A percentile compares a stretch with the other conserved stretches of the same genome.
phyloP scores from a whole-genome alignment of 1,140 invertebrate species.

The Drosophila teissieri region DNA sequence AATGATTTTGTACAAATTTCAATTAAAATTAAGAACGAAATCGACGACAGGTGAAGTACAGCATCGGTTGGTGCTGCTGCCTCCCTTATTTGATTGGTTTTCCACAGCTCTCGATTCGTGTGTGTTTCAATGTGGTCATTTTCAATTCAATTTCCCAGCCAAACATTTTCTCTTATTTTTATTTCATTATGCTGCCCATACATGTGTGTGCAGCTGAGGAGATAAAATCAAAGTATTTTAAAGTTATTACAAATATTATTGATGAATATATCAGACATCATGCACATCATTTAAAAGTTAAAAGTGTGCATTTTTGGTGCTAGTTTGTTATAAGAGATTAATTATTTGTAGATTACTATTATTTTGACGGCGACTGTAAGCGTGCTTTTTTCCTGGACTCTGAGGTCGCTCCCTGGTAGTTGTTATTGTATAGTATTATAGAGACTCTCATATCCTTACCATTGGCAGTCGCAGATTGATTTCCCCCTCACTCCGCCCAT shows the following conservation, averaged over 20 bases:
- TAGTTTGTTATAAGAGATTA: too few species aligned
- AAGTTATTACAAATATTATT: too few species aligned
- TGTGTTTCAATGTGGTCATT: constrained; percentile 16
- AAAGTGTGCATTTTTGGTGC: too few species aligned
- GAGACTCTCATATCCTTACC: constrained; percentile 45
- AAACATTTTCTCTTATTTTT: constrained; percentile 64
- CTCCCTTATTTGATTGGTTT: constrained; percentile 76
- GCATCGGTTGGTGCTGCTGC: constrained; percentile 17
- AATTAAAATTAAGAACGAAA: constrained; percentile 77
- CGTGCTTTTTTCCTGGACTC: constrained; percentile 34
- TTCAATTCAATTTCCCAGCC: constrained; percentile 45
- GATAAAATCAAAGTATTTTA: not conserved
- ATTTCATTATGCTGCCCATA: constrained; percentile 58
- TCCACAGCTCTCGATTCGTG: constrained; percentile 53
- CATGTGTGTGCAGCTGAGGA: constrained; percentile 11
- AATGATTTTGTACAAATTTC: constrained; percentile 48
- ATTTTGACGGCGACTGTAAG: constrained; percentile 15
- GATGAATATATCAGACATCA: too few species aligned
- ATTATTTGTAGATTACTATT: constrained; percentile 3
- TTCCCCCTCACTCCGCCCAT: constrained; percentile 34
- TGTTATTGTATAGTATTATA: constrained; percentile 53
- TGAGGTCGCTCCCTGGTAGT: constrained; percentile 39
- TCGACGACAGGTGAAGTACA: constrained; percentile 56
- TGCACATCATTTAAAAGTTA: too few species aligned
- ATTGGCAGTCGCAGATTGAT: constrained; percentile 70